phyloP scores from a whole-genome alignment of 2,888 invertebrate genomes.

The Hydropsyche betteni region DNA sequence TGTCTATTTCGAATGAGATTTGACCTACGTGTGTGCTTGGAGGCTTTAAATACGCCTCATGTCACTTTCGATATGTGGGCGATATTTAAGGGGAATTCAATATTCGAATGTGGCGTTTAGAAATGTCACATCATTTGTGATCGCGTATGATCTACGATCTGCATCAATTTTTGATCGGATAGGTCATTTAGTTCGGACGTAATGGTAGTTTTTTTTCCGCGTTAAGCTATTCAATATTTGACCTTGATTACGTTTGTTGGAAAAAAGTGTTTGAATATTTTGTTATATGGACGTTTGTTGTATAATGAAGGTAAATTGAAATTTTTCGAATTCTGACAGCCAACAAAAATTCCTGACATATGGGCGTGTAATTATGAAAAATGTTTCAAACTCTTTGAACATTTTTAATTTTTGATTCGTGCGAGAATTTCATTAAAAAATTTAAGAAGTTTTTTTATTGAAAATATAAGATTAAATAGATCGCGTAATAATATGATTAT shows the following conservation, averaged over 20 bases:
- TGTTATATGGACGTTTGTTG: not conserved
- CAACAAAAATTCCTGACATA: too few species aligned
- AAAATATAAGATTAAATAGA: too few species aligned
- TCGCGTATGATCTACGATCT: not conserved
- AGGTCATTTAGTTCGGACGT: not conserved
- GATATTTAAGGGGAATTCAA: not conserved
- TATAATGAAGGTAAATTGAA: not conserved
- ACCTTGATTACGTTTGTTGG: conserved; percentile 1
- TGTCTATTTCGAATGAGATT: conserved; percentile 4
- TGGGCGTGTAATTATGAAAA: too few species aligned
- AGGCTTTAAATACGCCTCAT: not conserved
- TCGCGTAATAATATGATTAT: too few species aligned
- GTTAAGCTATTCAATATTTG: not conserved
- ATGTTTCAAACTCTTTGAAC: too few species aligned
- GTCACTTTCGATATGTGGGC: not conserved
- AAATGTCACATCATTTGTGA: not conserved
- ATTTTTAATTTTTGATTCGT: too few species aligned
- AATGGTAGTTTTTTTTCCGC: not conserved
- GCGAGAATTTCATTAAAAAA: too few species aligned
- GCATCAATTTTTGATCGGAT: not conserved
- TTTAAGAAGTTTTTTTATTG: too few species aligned
- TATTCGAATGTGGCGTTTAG: not conserved
- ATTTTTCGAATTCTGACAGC: too few species aligned
- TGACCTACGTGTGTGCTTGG: not conserved
- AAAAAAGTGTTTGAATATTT: not conserved